Evolutionary conservation across 1,140 invertebrate species (phyloP), one percentile per base, ranked within the genome.

Genomic region (Mizuhopecten yessoensis): DNA sequence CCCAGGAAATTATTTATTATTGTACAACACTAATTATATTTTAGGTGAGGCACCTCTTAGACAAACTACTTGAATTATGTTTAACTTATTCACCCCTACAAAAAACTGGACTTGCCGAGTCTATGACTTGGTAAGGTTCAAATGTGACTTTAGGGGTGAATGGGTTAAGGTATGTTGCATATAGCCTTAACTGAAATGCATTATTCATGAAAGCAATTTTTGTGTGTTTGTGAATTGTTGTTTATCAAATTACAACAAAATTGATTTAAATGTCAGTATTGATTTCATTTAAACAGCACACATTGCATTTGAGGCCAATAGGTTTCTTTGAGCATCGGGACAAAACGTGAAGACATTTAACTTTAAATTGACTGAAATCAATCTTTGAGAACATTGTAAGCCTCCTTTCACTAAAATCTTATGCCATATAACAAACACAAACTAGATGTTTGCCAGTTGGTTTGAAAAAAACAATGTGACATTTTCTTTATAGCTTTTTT

Each of bases 221-320:
- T n/a, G n/a, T n/a, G n/a, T n/a, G n/a, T n/a, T n/a, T 75, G 57
- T 23, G 17, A 75, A 29, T 3, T 75, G 3, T 75, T 75, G 57
- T 75, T 75, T 29, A 75, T n/a, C n/a, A n/a, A n/a, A n/a, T n/a
- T n/a, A n/a, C n/a, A 9, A 29, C 29, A n/a, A 75, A 75, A 75
- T 75, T 75, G n/a, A 75, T 75, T 75, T n/a, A 29, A 75, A 75
- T 29, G n/a, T 29, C 5, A 17, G 57, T 75, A 29, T 75, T 75
- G 23, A 75, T 75, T 75, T 75, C 57, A 75, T 29, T 75, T 75
- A 75, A 75, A 75, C 57, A 75, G 29, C 57, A 75, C 57, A 2
- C 5, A 17, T 29, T 75, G 57, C 29, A 29, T n/a, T n/a, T n/a
- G 57, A 75, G 9, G 17, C 29, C 57, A 29, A 75, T 29, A 29